Percentiles rank a stretch among this genome's conserved stretches.
These are phyloP conservation scores for Dolichoris vasculosae DNA, from an alignment of 1,140 invertebrate genomes.

Conservation along the genomic window DNA sequence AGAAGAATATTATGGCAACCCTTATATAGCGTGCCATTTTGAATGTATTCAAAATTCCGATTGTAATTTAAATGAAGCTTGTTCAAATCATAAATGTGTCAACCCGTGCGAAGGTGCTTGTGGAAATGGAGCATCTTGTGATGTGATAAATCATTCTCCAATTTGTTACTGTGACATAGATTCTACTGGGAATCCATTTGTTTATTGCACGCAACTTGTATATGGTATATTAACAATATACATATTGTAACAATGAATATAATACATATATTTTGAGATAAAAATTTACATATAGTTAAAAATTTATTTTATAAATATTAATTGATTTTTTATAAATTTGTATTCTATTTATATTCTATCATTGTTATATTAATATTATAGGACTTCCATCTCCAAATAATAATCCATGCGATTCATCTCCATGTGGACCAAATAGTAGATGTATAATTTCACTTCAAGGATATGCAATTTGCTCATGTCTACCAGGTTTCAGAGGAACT, in stretches of 20 bases:
- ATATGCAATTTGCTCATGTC: conserved; percentile 85
- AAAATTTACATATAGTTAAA: too few relatives aligned
- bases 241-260: neutral
- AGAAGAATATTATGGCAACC: conserved; percentile 82
- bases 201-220: conserved; percentile 77
- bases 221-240: conserved; percentile 46
- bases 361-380: conserved; percentile 23
- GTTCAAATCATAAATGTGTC: conserved; percentile 86
- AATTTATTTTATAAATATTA: neutral
- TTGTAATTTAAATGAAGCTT: conserved; percentile 80
- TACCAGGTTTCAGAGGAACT: conserved; percentile 85
- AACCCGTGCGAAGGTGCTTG: conserved; percentile 87
- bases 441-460: conserved; percentile 83
- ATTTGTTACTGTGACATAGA: conserved; percentile 85
- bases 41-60: conserved; percentile 88
- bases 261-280: too few relatives aligned
- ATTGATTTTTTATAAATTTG: neutral
- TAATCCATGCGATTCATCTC: conserved; percentile 79
- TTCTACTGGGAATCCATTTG: conserved; percentile 85
- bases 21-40: conserved; percentile 82
- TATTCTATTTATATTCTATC: too few relatives aligned
- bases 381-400: conserved; percentile 45
- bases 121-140: conserved; percentile 83
- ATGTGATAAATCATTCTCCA: conserved; percentile 85
- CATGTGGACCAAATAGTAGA: conserved; percentile 86